A percentile compares a stretch with the other conserved stretches of the same genome.
Evolutionary conservation across 1,140 invertebrate genomes (phyloP).

Genomic region (Trypoxylus dichotomus): DNA sequence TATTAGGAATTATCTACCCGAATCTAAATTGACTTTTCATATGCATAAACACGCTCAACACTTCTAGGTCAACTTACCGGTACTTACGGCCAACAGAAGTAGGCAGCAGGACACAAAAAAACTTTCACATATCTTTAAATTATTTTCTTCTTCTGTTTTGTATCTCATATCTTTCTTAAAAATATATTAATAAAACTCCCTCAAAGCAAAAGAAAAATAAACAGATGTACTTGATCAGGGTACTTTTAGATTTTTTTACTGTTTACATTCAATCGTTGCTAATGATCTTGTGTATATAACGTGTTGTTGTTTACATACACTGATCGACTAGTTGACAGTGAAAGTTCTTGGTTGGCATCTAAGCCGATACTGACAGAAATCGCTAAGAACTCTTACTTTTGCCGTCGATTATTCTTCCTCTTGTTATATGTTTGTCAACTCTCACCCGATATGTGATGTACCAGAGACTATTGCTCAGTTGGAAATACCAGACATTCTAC

Average conservation of each 20-base stretch:
- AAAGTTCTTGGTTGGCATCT: background rate
- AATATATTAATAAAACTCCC: background rate
- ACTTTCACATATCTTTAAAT: slow-evolving; percentile 33
- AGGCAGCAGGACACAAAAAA: slow-evolving; percentile 38
- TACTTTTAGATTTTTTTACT: background rate
- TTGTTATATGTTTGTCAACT: background rate
- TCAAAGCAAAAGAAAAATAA: too few relatives aligned
- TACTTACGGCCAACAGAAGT: slow-evolving; percentile 36
- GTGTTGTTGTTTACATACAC: background rate
- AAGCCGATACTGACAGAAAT: background rate
- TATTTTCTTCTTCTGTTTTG: background rate
- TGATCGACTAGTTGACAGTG: background rate
- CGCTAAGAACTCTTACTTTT: background rate
- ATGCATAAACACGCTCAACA: background rate
- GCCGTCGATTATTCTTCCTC: background rate
- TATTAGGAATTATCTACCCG: background rate
- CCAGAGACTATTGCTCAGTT: too few relatives aligned
- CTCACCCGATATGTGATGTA: background rate
- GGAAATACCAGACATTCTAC: too few relatives aligned
- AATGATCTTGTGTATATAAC: background rate
- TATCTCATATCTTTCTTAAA: slow-evolving; percentile 12
- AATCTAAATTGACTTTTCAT: background rate
- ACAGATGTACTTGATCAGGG: background rate
- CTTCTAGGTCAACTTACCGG: slow-evolving; percentile 32
- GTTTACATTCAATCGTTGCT: background rate